Conservation (phyloP, 2,888 invertebrate genomes). For the Julus scanicus region DNA sequence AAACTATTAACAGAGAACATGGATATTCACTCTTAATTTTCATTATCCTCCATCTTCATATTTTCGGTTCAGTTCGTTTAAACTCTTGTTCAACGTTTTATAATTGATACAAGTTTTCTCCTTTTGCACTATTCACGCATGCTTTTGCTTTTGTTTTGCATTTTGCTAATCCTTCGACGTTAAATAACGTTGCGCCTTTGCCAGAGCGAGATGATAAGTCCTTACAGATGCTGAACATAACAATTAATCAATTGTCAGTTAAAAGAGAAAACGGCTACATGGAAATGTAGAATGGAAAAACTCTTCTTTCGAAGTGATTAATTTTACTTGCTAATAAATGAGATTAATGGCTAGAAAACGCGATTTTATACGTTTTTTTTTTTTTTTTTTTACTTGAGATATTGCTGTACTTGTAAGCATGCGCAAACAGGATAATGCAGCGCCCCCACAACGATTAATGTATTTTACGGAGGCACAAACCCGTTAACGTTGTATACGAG, state of each 20-base stretch:
- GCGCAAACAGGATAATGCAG: slow-evolving; percentile 29
- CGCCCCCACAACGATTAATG: slow-evolving; percentile 2
- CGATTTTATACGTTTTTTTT: slow-evolving; percentile 46
- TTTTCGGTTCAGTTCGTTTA: slow-evolving; percentile 31
- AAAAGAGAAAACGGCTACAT: slow-evolving; percentile 35
- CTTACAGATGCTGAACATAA: slow-evolving; percentile 40
- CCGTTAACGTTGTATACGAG: slow-evolving; percentile 13
- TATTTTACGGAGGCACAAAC: background rate
- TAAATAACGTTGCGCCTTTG: background rate
- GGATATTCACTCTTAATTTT: slow-evolving; percentile 45
- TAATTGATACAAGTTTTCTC: background rate
- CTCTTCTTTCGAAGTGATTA: background rate
- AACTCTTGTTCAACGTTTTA: background rate
- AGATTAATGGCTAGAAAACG: slow-evolving; percentile 45
- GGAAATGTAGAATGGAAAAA: slow-evolving; percentile 19
- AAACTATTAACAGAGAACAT: slow-evolving; percentile 29
- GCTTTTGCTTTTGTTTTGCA: slow-evolving; percentile 13
- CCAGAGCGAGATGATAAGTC: slow-evolving; percentile 34
- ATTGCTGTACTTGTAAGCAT: background rate
- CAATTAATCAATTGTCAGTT: slow-evolving; percentile 47
- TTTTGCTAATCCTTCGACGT: background rate
- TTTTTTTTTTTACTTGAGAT: background rate
- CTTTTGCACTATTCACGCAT: background rate
- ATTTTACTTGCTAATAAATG: slow-evolving; percentile 42
- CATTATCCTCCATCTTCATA: slow-evolving; percentile 31